Evolutionary conservation across 2,113 vertebrate genomes (phyloP).

Genomic region (Myocastor coypus): DNA sequence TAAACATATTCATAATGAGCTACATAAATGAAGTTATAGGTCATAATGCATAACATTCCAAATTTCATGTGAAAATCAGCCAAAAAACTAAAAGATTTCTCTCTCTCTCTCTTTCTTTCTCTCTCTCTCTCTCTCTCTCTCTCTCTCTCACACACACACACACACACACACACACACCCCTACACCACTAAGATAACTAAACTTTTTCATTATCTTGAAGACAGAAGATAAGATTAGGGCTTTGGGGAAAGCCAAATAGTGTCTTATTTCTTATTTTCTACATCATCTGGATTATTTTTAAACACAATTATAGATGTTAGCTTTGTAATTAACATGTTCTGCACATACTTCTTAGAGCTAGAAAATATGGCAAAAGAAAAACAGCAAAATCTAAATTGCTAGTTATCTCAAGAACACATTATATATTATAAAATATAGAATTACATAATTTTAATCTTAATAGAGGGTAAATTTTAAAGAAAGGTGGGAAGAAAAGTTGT

Average conservation of each 20-base stretch:
- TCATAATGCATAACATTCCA: neutral
- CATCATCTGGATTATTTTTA: neutral
- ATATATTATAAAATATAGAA: neutral
- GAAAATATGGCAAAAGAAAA: slow-evolving; percentile 1
- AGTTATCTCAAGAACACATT: slow-evolving; percentile 9
- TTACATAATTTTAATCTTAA: slow-evolving; percentile 25
- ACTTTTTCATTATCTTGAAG: slow-evolving; percentile 4
- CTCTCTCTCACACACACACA: too few species aligned
- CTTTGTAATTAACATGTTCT: slow-evolving; percentile 18
- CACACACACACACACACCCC: neutral
- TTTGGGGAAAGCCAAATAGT: neutral
- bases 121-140: neutral
- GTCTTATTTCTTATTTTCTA: neutral
- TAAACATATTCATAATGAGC: slow-evolving; percentile 24
- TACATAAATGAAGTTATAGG: neutral
- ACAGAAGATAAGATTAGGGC: neutral
- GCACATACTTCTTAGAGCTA: neutral
- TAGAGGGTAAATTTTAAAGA: slow-evolving; percentile 51
- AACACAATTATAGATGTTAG: neutral
- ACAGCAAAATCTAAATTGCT: neutral
- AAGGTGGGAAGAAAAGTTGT: slow-evolving; percentile 22
- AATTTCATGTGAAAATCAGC: slow-evolving; percentile 1
- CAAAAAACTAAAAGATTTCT: neutral
- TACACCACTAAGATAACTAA: neutral
- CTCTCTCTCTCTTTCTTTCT: neutral